Percentiles rank a stretch among this genome's conserved stretches.
These are phyloP conservation scores for Eupeodes latifasciatus DNA, from an alignment of 2,888 invertebrate genomes.

Conservation along the genomic window DNA sequence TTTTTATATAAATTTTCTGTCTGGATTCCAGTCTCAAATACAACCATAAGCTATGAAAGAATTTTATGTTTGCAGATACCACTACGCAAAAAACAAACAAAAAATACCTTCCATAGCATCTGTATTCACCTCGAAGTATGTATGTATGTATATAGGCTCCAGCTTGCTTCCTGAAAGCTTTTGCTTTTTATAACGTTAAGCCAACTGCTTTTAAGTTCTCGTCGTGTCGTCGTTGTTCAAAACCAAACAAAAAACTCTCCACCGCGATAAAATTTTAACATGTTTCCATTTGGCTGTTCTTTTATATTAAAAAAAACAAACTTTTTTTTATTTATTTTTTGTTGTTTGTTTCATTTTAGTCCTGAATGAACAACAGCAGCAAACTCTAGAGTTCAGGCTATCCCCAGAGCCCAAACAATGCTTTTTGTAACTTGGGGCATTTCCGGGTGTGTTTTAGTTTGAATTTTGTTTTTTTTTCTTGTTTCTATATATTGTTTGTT, in stretches of 20 bases:
- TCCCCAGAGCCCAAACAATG: not conserved
- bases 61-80: not conserved
- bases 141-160: not conserved
- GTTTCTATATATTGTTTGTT: not conserved
- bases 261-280: slow-evolving; percentile 52
- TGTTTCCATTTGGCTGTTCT: slow-evolving; percentile 37
- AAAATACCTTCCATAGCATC: not conserved
- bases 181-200: slow-evolving; percentile 34
- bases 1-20: not conserved
- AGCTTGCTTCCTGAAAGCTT: slow-evolving; percentile 13
- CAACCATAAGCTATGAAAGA: not conserved
- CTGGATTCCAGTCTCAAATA: not conserved
- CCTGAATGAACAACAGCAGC: slow-evolving; percentile 1
- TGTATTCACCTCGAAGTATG: too few species aligned
- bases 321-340: not conserved
- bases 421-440: slow-evolving; percentile 15
- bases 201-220: slow-evolving; percentile 32
- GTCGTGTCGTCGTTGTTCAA: not conserved
- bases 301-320: too few species aligned
- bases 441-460: slow-evolving; percentile 15
- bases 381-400: slow-evolving; percentile 9
- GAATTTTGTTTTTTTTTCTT: not conserved
- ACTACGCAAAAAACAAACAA: not conserved
- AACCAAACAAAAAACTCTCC: slow-evolving; percentile 8
- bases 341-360: not conserved